Evolutionary conservation across 30 jellyfish, hydroid and myxozoan species (phyloP), one percentile per base, ranked within the genome.

Genomic region (Turritopsis rubra): DNA sequence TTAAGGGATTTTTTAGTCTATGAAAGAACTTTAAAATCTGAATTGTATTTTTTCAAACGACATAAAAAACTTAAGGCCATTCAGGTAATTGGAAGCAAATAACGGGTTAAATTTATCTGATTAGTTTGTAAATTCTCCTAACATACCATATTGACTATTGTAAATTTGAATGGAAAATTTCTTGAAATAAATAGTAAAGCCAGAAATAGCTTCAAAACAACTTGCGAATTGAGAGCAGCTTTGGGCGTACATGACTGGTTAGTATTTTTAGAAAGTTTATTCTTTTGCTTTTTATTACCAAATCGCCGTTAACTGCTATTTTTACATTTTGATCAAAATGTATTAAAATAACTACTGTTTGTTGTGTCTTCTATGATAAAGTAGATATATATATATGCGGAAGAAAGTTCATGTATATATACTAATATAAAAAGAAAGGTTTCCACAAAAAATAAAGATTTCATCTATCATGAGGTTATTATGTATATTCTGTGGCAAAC

Each of bases 231-330:
- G 93, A 88, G 93, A 90, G 97, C 90, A 83, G 91, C 94, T 85
- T 85, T 89, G 90, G 99, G 99, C 99, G 99, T 93, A 93, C 99
- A 85, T 91, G 91, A 93, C 96, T 93, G 99, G 99, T 93, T 96
- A 95, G 99, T 93, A 93, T 83, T 83, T 83, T 89, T 93, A 93
- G 99, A 85, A 88, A 88, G 84, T 93, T 92, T 85, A 84, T 80
- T 80, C 83, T 87, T 92, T 41, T 88, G 85, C 88, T 75, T 93
- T 88, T 93, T 93, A 88, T 93, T 92, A 68, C 88, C 89, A 87
- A 81, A 80, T 70, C 81, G 87, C 87, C 87, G 77, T 70, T 41
- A 80, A 80, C 79, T 65, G 79, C 65, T 80, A 30, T 52, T 80
- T 80, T 80, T 53, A 30, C 77, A 68, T 68, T 68, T 68, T 68